Conservation (phyloP, 2,113 vertebrate genomes). For the Clinocottus analis region DNA sequence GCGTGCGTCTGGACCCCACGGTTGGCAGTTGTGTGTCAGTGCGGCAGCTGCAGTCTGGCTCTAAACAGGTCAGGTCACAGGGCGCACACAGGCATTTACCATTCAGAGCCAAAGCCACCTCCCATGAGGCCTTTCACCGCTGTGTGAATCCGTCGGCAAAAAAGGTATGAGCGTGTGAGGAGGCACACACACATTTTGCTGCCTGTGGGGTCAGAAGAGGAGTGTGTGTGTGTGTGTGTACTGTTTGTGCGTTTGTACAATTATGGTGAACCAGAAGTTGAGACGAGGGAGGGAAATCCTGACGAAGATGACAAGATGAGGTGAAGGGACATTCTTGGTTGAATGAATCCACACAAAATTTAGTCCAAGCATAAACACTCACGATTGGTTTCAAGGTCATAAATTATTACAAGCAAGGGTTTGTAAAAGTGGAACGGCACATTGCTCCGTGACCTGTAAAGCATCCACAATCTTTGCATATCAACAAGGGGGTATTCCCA, state of each 20-base stretch:
- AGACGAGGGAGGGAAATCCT: conserved; percentile 30
- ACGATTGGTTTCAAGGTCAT: conserved; percentile 78
- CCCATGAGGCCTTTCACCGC: conserved; percentile 33
- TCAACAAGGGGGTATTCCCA: conserved; percentile 5
- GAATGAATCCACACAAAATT: conserved; percentile 67
- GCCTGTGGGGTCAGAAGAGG: background rate
- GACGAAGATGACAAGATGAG: conserved; percentile 50
- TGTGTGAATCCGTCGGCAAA: conserved; percentile 54
- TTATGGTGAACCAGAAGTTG: conserved; percentile 37
- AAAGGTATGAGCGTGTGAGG: conserved; percentile 7
- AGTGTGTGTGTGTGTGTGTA: background rate
- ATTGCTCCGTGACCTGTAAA: conserved; percentile 73
- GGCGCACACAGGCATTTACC: conserved; percentile 56
- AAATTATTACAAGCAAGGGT: conserved; percentile 72
- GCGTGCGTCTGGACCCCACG: background rate
- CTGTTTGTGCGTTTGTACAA: conserved; percentile 10
- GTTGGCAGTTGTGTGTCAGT: conserved; percentile 11
- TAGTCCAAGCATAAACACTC: conserved; percentile 76
- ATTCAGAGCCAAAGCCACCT: conserved; percentile 45
- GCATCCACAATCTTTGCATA: conserved; percentile 59
- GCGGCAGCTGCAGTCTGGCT: conserved; percentile 27
- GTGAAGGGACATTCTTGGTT: conserved; percentile 69
- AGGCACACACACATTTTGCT: conserved; percentile 14
- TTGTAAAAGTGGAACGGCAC: conserved; percentile 64
- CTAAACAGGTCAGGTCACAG: conserved; percentile 45